Percentiles rank a stretch among this genome's conserved stretches.
phyloP scores from a whole-genome alignment of 2,113 vertebrate species.

The Caracal caracal region DNA sequence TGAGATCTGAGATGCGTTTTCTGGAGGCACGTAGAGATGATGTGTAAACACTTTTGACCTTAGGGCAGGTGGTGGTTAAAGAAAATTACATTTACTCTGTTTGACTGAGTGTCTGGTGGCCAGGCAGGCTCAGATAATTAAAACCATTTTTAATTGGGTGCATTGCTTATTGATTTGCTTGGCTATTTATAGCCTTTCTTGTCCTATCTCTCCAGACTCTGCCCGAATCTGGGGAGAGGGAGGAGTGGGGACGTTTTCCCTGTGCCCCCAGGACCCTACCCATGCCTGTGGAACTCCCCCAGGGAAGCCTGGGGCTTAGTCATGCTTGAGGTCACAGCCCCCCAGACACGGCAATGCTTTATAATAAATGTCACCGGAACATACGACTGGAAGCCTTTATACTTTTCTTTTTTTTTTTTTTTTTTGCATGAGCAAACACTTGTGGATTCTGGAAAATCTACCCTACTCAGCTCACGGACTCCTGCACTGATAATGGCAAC shows the following conservation, averaged over 20 bases:
- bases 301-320: not conserved
- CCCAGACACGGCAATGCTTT: not conserved
- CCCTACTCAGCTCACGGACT: not conserved
- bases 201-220: not conserved
- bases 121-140: not conserved
- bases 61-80: not conserved
- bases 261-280: no score
- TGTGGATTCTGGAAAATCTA: not conserved
- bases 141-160: not conserved
- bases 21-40: not conserved
- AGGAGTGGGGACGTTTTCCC: accelerated
- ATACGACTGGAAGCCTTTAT: not conserved
- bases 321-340: no score
- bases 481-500: accelerated
- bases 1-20: not conserved
- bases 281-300: not conserved
- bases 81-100: not conserved
- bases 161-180: not conserved
- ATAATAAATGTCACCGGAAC: accelerated
- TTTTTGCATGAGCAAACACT: not conserved
- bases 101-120: not conserved
- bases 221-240: not conserved
- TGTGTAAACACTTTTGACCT: not conserved
- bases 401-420: not conserved
- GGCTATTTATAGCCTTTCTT: not conserved